phyloP scores from a whole-genome alignment of 53 echinoderm and acorn worm genomes.

The Astropecten irregularis region DNA sequence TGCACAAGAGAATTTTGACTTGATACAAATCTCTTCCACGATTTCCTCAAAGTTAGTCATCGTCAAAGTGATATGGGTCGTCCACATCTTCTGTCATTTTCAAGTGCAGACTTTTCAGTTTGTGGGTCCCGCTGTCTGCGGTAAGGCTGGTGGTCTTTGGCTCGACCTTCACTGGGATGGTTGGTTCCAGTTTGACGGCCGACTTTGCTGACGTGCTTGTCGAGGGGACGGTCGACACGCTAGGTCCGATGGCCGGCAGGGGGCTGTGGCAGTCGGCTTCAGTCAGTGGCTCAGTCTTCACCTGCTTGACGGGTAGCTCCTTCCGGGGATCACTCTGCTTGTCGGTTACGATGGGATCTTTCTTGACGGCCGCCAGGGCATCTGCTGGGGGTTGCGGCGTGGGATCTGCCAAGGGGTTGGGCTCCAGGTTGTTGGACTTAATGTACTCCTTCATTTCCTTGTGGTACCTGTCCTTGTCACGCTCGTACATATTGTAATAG shows the following conservation, averaged over 20 bases:
- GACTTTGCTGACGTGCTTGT: background rate
- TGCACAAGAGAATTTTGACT: no score
- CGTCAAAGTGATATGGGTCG: constrained; percentile 82
- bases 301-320: no score
- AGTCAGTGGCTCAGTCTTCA: no score
- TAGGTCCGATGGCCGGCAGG: background rate
- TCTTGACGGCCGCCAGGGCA: constrained; percentile 6
- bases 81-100: constrained; percentile 41
- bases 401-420: background rate
- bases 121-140: background rate
- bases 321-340: no score
- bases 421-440: constrained; percentile 42
- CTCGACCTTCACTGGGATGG: background rate
- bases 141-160: background rate
- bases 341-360: background rate
- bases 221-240: background rate
- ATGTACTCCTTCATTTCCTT: constrained; percentile 85
- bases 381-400: constrained; percentile 8
- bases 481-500: constrained; percentile 89
- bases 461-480: constrained; percentile 87
- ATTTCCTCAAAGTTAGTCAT: constrained; percentile 6
- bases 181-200: background rate
- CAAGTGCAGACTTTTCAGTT: background rate
- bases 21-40: no score
- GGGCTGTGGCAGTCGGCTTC: background rate